These are phyloP conservation scores for Drosophila meridiana DNA, from an alignment of 2,888 invertebrate genomes.

Conservation along the genomic window DNA sequence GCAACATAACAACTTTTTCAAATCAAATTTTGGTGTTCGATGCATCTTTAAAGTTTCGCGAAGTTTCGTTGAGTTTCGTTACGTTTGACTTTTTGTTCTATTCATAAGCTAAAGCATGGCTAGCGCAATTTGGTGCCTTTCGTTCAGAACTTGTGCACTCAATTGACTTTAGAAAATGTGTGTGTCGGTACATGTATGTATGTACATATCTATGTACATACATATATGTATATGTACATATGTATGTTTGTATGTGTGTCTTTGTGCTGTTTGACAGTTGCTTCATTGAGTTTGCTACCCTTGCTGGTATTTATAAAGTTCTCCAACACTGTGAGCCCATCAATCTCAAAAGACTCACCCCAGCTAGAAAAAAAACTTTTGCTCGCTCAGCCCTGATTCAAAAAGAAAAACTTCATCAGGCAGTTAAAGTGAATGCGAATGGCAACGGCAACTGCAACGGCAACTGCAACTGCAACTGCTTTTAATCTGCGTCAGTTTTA, in stretches of 20 bases:
- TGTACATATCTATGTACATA: neutral
- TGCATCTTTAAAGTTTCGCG: too few species aligned
- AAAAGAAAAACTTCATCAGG: conserved; percentile 22
- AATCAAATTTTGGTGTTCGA: too few species aligned
- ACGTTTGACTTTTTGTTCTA: neutral
- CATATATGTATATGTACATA: neutral
- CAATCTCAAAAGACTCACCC: conserved; percentile 22
- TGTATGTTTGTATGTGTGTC: neutral
- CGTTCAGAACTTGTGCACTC: neutral
- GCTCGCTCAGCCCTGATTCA: conserved; percentile 14
- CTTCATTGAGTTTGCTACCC: conserved; percentile 21
- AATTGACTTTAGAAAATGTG: neutral
- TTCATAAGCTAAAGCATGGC: neutral
- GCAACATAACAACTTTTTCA: too few species aligned
- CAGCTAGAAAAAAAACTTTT: conserved; percentile 8
- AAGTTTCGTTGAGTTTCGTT: conserved; percentile 2
- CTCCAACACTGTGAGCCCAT: conserved; percentile 13
- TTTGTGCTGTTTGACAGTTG: conserved; percentile 11
- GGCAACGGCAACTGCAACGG: neutral
- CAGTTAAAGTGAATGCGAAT: conserved; percentile 32
- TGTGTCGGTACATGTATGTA: too few species aligned
- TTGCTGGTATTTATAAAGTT: conserved; percentile 1
- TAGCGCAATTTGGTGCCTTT: neutral
- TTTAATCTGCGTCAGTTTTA: conserved; percentile 66
- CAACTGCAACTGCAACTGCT: conserved; percentile 25